phyloP scores from a whole-genome alignment of 2,888 invertebrate species.

The Orchesellides sinensis region DNA sequence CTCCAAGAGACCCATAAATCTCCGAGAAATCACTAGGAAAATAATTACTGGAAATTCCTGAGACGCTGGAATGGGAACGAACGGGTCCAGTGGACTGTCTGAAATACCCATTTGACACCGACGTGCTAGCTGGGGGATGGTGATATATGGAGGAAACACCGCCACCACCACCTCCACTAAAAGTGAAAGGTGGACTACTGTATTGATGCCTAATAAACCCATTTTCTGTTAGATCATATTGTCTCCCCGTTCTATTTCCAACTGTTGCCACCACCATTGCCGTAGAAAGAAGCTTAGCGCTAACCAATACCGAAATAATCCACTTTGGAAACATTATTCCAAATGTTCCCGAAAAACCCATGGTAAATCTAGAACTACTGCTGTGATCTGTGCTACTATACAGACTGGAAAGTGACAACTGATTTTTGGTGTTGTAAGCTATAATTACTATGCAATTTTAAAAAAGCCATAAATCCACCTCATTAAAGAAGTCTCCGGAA shows the following conservation, averaged over 20 bases:
- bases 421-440: background rate
- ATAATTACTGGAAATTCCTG: background rate
- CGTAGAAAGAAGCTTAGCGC: too few species aligned
- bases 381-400: too few species aligned
- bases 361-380: too few species aligned
- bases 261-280: background rate
- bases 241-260: background rate
- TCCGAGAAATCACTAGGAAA: background rate
- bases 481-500: background rate
- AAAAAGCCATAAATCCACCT: too few species aligned
- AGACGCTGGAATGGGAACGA: background rate
- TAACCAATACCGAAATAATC: too few species aligned
- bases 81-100: too few species aligned
- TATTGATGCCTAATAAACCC: background rate
- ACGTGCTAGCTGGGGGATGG: too few species aligned
- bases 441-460: too few species aligned
- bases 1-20: background rate
- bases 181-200: background rate
- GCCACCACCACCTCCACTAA: background rate
- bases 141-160: background rate
- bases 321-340: too few species aligned
- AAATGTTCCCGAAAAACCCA: too few species aligned
- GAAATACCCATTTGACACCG: too few species aligned
- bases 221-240: background rate
- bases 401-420: too few species aligned